phyloP scores from a whole-genome alignment of 2,888 invertebrate genomes.

The Cosmorhoe ocellata region DNA sequence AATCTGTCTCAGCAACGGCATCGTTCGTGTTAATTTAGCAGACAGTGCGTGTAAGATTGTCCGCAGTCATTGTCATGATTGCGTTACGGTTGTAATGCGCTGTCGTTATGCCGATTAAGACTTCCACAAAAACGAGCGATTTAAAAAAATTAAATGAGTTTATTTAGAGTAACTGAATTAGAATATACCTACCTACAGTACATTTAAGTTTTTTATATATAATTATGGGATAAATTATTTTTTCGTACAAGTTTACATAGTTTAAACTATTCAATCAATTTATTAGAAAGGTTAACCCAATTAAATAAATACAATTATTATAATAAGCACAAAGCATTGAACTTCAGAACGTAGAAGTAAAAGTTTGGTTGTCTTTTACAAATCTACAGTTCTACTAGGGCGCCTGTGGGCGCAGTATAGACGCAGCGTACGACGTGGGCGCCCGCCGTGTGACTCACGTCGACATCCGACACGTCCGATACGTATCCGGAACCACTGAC shows the following conservation, averaged over 20 bases:
- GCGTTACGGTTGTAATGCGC: slow-evolving; percentile 43
- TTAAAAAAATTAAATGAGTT: not conserved
- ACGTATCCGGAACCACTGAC: slow-evolving; percentile 81
- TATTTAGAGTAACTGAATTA: too few species aligned
- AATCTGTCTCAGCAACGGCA: slow-evolving; percentile 69
- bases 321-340: too few species aligned
- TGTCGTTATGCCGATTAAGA: slow-evolving; percentile 41
- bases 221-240: too few species aligned
- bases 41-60: slow-evolving; percentile 49
- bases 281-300: too few species aligned
- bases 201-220: too few species aligned
- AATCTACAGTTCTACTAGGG: slow-evolving; percentile 14
- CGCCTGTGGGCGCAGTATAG: slow-evolving; percentile 40
- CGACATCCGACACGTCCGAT: slow-evolving; percentile 83
- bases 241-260: too few species aligned
- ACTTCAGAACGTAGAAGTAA: not conserved
- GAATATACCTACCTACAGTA: too few species aligned
- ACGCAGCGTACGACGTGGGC: slow-evolving; percentile 58
- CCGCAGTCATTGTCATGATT: slow-evolving; percentile 48
- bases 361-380: not conserved
- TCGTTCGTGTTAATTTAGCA: slow-evolving; percentile 54
- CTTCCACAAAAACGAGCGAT: slow-evolving; percentile 29
- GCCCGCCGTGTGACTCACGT: slow-evolving; percentile 75
- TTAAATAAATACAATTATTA: too few species aligned
- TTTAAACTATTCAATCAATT: too few species aligned